Percentiles rank a stretch among this genome's conserved stretches.
These are phyloP conservation scores for Acleris holmiana DNA, from an alignment of 2,888 invertebrate species.

Conservation along the genomic window DNA sequence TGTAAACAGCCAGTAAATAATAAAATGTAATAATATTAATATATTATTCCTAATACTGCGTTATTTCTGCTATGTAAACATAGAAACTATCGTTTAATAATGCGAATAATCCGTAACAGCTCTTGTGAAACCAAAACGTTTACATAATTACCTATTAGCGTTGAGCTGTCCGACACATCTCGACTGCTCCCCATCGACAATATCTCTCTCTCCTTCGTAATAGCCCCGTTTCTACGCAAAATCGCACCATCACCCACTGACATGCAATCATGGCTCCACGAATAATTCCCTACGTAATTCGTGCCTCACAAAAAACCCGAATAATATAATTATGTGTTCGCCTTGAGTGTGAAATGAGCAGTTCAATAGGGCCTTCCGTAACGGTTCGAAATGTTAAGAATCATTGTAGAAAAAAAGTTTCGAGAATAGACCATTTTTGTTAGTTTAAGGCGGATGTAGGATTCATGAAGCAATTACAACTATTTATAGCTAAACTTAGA, in stretches of 20 bases:
- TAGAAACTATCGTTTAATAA: too few species aligned
- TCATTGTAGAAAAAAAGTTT: slow-evolving; percentile 41
- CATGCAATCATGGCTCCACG: slow-evolving; percentile 76
- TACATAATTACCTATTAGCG: too few species aligned
- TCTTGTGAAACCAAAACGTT: too few species aligned
- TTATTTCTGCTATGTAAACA: too few species aligned
- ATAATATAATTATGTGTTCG: slow-evolving; percentile 81
- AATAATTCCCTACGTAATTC: slow-evolving; percentile 80
- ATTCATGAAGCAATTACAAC: too few species aligned
- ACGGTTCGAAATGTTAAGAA: slow-evolving; percentile 46
- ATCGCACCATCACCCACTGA: slow-evolving; percentile 65
- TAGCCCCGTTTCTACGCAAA: slow-evolving; percentile 50
- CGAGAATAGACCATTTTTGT: background rate
- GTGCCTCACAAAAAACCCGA: slow-evolving; percentile 75
- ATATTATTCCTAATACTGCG: too few species aligned
- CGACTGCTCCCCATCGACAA: slow-evolving; percentile 31
- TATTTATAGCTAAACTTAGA: too few species aligned
- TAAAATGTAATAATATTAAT: too few species aligned
- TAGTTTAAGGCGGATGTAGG: background rate
- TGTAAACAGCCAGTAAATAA: too few species aligned
- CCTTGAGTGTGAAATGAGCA: slow-evolving; percentile 76
- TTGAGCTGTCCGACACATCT: background rate
- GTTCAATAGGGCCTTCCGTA: slow-evolving; percentile 66
- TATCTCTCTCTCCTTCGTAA: slow-evolving; percentile 41
- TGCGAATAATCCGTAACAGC: too few species aligned